A percentile compares a stretch with the other conserved stretches of the same genome.
Conservation (phyloP, 2,888 invertebrate genomes). For the Hypercompe scribonia region DNA sequence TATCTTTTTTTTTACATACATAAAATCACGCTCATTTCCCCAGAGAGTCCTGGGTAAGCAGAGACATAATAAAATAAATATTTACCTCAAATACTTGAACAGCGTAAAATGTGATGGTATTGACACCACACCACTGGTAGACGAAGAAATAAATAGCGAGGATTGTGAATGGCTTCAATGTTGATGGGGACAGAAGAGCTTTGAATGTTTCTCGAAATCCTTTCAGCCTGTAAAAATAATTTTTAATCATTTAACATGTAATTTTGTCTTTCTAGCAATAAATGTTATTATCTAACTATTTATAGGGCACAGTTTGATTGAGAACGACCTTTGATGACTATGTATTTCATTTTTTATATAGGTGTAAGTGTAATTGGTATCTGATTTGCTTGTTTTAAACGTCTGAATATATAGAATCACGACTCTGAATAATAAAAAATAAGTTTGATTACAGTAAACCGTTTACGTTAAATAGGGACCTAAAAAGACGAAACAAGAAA, state of each 20-base stretch:
- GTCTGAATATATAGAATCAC: no score
- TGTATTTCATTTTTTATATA: background rate
- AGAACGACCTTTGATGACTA: background rate
- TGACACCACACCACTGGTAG: conserved; percentile 90
- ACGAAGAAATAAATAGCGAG: conserved; percentile 89
- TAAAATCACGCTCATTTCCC: no score
- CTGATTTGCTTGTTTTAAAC: no score
- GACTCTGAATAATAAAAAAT: no score
- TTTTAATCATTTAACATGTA: background rate
- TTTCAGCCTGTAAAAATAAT: conserved; percentile 72
- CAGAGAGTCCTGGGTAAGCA: no score
- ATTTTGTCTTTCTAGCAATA: background rate
- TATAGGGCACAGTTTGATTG: no score
- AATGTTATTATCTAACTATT: no score
- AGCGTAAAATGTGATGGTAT: conserved; percentile 90
- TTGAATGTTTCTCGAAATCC: conserved; percentile 82
- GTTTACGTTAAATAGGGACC: no score
- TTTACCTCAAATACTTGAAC: conserved; percentile 88
- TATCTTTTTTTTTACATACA: no score
- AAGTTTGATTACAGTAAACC: no score
- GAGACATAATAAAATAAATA: no score
- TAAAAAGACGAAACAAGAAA: no score
- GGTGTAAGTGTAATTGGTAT: background rate
- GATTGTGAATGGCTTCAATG: conserved; percentile 88
- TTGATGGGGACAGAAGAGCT: conserved; percentile 87